Percentiles rank a stretch among this genome's conserved stretches.
These are phyloP conservation scores for Chascanopsetta lugubris DNA, from an alignment of 2,113 vertebrate species.

Conservation along the genomic window DNA sequence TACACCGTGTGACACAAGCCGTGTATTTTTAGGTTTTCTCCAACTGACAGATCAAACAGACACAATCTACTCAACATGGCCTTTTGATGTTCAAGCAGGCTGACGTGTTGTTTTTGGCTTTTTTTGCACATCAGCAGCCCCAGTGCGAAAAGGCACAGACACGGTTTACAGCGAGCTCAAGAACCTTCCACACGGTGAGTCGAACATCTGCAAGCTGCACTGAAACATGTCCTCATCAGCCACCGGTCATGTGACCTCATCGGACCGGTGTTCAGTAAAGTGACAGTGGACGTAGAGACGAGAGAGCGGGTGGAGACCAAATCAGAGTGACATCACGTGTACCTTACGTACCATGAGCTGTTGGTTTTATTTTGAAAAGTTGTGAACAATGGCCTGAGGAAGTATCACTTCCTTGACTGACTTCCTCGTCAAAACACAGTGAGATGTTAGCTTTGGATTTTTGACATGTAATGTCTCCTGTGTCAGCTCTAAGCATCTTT, in stretches of 20 bases:
- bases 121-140: conserved; percentile 61
- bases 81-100: conserved; percentile 42
- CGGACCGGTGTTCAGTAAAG: not conserved
- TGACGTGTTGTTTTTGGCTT: conserved; percentile 50
- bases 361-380: not conserved
- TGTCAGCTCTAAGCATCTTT: too few relatives aligned
- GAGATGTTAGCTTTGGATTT: too few relatives aligned
- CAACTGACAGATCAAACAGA: conserved; percentile 23
- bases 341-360: too few relatives aligned
- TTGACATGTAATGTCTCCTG: too few relatives aligned
- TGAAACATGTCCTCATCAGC: not conserved
- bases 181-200: conserved; percentile 74
- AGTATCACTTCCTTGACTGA: too few relatives aligned
- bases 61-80: conserved; percentile 19
- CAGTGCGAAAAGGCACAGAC: conserved; percentile 78
- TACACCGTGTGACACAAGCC: conserved; percentile 19
- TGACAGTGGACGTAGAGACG: too few relatives aligned
- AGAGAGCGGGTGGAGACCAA: not conserved
- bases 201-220: not conserved
- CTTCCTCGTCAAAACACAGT: too few relatives aligned
- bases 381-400: not conserved
- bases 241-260: not conserved
- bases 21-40: conserved; percentile 35
- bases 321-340: not conserved
- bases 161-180: conserved; percentile 83